A percentile compares a stretch with the other conserved stretches of the same genome.
Conservation (phyloP, 2,797 vertebrate species). For the Urocyon cinereoargenteus region DNA sequence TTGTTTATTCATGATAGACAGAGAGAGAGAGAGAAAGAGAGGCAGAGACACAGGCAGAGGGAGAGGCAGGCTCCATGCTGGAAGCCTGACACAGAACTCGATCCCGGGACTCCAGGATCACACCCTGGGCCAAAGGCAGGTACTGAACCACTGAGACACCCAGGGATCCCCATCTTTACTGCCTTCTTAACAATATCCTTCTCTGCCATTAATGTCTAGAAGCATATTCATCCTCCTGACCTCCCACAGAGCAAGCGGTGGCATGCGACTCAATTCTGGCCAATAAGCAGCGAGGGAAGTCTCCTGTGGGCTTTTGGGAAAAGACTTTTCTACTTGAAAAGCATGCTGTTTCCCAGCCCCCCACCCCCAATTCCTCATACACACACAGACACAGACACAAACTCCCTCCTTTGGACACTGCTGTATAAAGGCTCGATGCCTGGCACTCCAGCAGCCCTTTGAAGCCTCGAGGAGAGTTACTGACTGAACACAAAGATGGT, state of each 20-base stretch:
- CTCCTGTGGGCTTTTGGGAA: background rate
- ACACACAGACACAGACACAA: background rate
- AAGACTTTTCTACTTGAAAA: background rate
- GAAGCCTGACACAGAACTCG: too few species aligned
- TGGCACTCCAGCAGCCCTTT: background rate
- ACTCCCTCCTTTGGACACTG: background rate
- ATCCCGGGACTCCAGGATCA: too few species aligned
- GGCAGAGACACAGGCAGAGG: too few species aligned
- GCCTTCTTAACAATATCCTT: background rate
- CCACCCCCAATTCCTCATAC: accelerated
- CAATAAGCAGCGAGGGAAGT: background rate
- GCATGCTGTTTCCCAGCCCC: background rate
- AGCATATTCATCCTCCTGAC: background rate
- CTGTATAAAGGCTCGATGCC: background rate
- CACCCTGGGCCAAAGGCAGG: too few species aligned
- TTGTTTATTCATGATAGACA: too few species aligned
- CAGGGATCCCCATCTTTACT: background rate
- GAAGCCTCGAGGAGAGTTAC: background rate
- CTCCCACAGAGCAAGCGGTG: background rate
- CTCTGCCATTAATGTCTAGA: background rate
- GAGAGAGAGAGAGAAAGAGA: too few species aligned
- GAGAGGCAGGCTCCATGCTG: too few species aligned
- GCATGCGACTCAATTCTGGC: background rate
- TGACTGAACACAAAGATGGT: background rate
- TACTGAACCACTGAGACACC: background rate